phyloP scores from a whole-genome alignment of 2,113 vertebrate genomes.

The Pelobates fuscus region DNA sequence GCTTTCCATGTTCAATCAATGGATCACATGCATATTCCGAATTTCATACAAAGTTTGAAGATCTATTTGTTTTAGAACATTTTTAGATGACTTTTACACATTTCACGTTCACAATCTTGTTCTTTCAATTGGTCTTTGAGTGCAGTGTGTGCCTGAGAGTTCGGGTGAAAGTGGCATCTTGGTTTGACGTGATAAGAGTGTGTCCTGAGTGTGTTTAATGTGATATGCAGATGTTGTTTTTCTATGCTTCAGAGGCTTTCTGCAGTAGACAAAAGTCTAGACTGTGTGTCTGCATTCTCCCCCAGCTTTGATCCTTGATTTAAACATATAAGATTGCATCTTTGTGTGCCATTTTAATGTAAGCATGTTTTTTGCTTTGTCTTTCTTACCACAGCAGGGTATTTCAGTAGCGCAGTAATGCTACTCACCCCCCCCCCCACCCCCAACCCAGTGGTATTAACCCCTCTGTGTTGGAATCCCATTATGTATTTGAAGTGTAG shows the following conservation, averaged over 20 bases:
- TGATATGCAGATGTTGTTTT: slow-evolving; percentile 75
- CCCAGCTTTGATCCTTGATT: slow-evolving; percentile 78
- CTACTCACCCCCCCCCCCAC: no score
- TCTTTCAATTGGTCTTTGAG: slow-evolving; percentile 39
- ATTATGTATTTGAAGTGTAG: no score
- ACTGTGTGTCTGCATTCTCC: slow-evolving; percentile 74
- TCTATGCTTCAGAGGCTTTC: slow-evolving; percentile 69
- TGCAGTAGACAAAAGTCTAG: slow-evolving; percentile 72
- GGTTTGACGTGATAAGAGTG: slow-evolving; percentile 62
- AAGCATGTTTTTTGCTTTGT: slow-evolving; percentile 23
- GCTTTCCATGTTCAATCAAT: slow-evolving; percentile 36
- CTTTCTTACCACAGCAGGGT: slow-evolving; percentile 6
- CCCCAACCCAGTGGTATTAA: no score
- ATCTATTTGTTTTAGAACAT: not conserved
- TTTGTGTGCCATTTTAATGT: slow-evolving; percentile 61
- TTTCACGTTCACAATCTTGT: slow-evolving; percentile 22
- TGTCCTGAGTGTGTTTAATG: slow-evolving; percentile 73
- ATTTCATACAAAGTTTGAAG: not conserved
- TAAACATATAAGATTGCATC: slow-evolving; percentile 72
- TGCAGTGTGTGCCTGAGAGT: slow-evolving; percentile 49
- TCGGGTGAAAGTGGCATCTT: slow-evolving; percentile 62
- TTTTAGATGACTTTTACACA: not conserved
- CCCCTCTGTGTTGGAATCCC: no score
- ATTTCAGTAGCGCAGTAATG: no score
- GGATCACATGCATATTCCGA: slow-evolving; percentile 15